These are phyloP conservation scores for Propsilocerus akamusi DNA, from an alignment of 1,140 invertebrate genomes.

Conservation along the genomic window DNA sequence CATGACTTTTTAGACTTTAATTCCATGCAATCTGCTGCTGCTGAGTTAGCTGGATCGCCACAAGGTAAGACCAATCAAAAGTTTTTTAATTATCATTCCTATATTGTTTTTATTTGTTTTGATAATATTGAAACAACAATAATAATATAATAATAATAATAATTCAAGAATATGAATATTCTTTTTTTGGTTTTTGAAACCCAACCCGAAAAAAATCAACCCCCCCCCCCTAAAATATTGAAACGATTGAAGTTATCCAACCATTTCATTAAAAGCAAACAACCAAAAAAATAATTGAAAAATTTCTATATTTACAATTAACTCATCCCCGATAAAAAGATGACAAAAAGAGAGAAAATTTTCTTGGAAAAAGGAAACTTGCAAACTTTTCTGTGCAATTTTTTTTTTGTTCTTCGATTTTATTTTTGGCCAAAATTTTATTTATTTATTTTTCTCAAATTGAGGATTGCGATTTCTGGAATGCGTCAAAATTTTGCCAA, in stretches of 20 bases:
- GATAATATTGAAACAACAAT: too few species aligned
- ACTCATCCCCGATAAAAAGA: neutral
- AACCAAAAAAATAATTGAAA: neutral
- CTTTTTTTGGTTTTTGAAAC: neutral
- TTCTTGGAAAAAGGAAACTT: neutral
- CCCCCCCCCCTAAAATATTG: neutral
- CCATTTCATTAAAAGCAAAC: neutral
- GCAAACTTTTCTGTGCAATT: neutral
- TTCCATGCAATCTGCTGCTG: slow-evolving; percentile 37
- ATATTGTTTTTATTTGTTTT: slow-evolving; percentile 1
- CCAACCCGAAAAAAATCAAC: neutral
- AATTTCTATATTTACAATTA: neutral
- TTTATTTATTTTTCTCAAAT: too few species aligned
- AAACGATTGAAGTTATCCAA: neutral
- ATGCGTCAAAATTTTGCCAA: too few species aligned
- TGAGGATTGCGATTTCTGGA: too few species aligned
- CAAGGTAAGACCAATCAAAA: slow-evolving; percentile 51
- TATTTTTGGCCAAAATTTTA: too few species aligned
- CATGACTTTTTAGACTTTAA: slow-evolving; percentile 36
- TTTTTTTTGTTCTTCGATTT: too few species aligned
- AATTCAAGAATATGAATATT: neutral
- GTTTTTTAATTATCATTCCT: slow-evolving; percentile 3
- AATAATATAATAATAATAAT: slow-evolving; percentile 5
- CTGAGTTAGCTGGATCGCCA: slow-evolving; percentile 58
- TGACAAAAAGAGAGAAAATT: neutral